Conservation (phyloP, 2,797 vertebrate species). For the Hapalemur alaotrensis region DNA sequence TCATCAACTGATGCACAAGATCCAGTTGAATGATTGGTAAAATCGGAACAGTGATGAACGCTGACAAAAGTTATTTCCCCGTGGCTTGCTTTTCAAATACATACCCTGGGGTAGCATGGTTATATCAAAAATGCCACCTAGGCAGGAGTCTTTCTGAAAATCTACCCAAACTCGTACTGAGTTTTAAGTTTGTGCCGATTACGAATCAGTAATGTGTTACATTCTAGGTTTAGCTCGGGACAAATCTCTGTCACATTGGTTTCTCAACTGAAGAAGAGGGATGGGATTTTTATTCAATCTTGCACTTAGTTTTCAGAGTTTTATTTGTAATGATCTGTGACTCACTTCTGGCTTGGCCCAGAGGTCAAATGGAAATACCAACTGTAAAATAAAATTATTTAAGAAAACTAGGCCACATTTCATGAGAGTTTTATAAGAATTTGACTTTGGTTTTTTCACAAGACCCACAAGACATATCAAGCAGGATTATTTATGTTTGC, state of each 20-base stretch:
- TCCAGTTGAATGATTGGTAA: neutral
- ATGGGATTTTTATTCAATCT: neutral
- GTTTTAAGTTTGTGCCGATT: neutral
- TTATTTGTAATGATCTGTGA: conserved; percentile 23
- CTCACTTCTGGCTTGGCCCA: conserved; percentile 18
- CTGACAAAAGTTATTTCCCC: neutral
- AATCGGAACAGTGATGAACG: neutral
- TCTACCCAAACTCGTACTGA: neutral
- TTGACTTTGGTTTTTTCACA: conserved; percentile 27
- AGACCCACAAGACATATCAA: neutral
- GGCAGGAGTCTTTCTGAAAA: neutral
- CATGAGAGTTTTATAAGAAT: neutral
- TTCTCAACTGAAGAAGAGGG: conserved; percentile 20
- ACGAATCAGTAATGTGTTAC: neutral
- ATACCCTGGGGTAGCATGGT: neutral
- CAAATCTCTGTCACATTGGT: neutral
- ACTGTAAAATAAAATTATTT: conserved; percentile 48
- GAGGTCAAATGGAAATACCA: conserved; percentile 40
- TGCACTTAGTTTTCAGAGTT: conserved; percentile 31
- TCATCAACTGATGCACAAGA: neutral
- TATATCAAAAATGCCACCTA: neutral
- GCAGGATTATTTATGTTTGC: neutral
- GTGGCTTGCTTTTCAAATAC: neutral
- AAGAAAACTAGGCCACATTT: neutral
- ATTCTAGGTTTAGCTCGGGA: neutral